phyloP scores from a whole-genome alignment of 2,113 vertebrate genomes.

The Podocnemis expansa region DNA sequence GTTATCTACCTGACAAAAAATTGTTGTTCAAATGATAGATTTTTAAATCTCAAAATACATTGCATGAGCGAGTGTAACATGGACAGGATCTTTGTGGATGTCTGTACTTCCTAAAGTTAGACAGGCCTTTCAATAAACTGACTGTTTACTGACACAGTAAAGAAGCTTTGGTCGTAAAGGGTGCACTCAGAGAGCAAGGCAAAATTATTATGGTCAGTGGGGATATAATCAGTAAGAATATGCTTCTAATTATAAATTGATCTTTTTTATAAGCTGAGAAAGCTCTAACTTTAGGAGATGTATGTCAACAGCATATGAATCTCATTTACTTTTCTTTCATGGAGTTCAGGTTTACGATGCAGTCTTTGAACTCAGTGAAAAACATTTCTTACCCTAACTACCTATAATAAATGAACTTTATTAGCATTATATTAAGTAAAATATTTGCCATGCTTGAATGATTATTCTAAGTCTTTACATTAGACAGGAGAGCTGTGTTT shows the following conservation, averaged over 20 bases:
- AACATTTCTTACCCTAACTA: neutral
- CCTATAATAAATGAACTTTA: neutral
- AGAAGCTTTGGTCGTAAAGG: neutral
- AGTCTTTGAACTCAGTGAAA: neutral
- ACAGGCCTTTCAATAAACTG: neutral
- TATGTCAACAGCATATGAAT: neutral
- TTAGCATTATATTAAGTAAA: neutral
- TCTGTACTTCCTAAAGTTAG: neutral
- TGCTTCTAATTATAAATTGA: neutral
- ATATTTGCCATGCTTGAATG: neutral
- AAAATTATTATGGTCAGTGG: neutral
- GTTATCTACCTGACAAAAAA: neutral
- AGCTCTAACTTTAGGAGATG: neutral
- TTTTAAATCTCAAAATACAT: neutral
- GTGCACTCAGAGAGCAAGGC: neutral
- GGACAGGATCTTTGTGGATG: neutral
- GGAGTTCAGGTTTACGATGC: neutral
- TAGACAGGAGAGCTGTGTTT: neutral
- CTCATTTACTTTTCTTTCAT: neutral
- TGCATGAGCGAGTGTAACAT: neutral
- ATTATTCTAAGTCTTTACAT: neutral
- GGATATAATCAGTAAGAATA: neutral
- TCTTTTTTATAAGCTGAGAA: neutral
- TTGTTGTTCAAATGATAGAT: neutral
- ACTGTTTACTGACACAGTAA: neutral